phyloP scores from a whole-genome alignment of 2,888 invertebrate species.

The Cepaea hortensis region DNA sequence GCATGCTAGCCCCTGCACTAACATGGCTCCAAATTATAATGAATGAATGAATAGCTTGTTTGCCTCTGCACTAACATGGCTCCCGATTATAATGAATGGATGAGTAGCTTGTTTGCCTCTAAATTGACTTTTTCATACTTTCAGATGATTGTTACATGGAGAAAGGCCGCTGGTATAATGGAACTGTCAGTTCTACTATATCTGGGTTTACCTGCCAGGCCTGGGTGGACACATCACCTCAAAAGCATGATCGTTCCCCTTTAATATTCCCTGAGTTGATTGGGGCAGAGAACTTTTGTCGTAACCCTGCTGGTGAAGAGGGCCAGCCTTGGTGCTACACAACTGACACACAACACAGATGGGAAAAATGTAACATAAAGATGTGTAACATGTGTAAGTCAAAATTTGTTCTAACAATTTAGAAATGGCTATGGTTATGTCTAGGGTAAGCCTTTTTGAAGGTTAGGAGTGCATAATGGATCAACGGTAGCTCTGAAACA shows the following conservation, averaged over 20 bases:
- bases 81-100: too few species aligned
- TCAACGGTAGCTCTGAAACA: background rate
- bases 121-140: background rate
- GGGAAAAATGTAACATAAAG: slow-evolving; percentile 85
- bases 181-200: slow-evolving; percentile 88
- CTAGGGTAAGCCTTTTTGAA: background rate
- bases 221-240: slow-evolving; percentile 92
- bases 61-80: too few species aligned
- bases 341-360: slow-evolving; percentile 86
- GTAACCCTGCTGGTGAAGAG: slow-evolving; percentile 95
- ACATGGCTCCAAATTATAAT: too few species aligned
- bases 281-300: slow-evolving; percentile 92
- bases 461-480: background rate
- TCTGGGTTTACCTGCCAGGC: slow-evolving; percentile 89
- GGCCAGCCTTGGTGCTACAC: slow-evolving; percentile 95
- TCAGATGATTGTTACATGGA: slow-evolving; percentile 90
- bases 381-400: background rate
- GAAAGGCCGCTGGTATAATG: slow-evolving; percentile 93
- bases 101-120: background rate
- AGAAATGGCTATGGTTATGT: background rate
- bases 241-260: slow-evolving; percentile 89
- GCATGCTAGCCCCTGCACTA: too few species aligned
- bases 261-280: slow-evolving; percentile 92
- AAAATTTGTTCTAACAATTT: background rate
- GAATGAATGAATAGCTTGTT: too few species aligned